Evolutionary conservation across 1,140 invertebrate genomes (phyloP).

Genomic region (Riptortus pedestris): DNA sequence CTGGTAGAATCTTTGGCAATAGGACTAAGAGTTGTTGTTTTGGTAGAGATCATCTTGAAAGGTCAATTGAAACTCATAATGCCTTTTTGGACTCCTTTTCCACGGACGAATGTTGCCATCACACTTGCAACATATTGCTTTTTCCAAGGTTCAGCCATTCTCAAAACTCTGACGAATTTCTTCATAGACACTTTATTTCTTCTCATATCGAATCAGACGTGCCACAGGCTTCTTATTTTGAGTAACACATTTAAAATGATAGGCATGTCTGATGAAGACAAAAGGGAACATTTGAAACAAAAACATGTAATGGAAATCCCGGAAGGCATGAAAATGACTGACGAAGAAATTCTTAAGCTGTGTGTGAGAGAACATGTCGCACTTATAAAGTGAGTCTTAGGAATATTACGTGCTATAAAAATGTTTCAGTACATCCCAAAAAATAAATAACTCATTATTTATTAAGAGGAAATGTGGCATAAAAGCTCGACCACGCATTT

Average conservation of each 20-base stretch:
- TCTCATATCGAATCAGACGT: neutral
- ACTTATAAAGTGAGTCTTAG: neutral
- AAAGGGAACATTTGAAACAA: neutral
- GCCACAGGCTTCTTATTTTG: neutral
- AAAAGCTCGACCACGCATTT: too few species aligned
- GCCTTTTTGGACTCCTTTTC: conserved; percentile 12
- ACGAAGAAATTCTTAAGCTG: neutral
- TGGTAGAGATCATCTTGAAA: conserved; percentile 3
- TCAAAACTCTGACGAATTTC: conserved; percentile 4
- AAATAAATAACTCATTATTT: too few species aligned
- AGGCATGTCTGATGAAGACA: neutral
- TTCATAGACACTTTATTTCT: neutral
- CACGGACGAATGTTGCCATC: neutral
- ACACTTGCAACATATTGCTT: neutral
- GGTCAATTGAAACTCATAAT: neutral
- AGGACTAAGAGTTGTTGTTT: neutral
- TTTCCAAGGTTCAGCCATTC: neutral
- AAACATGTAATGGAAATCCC: neutral
- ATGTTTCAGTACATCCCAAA: too few species aligned
- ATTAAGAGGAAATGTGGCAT: too few species aligned
- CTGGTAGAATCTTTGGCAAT: neutral
- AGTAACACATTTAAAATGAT: neutral
- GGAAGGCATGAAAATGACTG: neutral
- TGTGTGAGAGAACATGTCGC: conserved; percentile 5
- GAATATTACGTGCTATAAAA: too few species aligned